Conservation (phyloP, 2,797 vertebrate species). For the Oreochromis mossambicus region DNA sequence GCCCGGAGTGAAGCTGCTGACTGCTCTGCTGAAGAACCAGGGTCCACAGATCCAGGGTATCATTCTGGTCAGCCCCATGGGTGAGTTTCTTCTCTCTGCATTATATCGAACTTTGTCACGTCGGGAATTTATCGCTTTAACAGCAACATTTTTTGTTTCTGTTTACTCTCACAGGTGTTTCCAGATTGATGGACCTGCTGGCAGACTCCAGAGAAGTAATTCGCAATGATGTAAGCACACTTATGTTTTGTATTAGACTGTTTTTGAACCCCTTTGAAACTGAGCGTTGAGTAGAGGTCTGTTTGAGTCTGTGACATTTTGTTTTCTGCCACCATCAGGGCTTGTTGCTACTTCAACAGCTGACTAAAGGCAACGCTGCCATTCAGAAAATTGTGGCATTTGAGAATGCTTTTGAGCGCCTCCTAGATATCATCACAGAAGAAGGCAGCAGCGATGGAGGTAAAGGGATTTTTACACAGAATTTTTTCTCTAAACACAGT, state of each 20-base stretch:
- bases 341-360: conserved; percentile 89
- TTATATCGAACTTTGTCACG: background rate
- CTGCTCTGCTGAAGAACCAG: conserved; percentile 90
- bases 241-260: background rate
- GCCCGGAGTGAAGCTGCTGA: conserved; percentile 94
- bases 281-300: background rate
- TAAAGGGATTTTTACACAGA: conserved; percentile 42
- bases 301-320: background rate
- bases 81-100: conserved; percentile 69
- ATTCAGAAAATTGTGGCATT: conserved; percentile 99
- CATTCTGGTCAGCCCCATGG: conserved; percentile 96
- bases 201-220: conserved; percentile 98
- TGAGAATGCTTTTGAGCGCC: conserved; percentile 96
- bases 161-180: conserved; percentile 81
- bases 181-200: conserved; percentile 93
- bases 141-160: background rate
- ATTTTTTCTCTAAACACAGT: background rate
- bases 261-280: background rate
- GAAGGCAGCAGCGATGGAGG: conserved; percentile 98
- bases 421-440: conserved; percentile 94
- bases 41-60: conserved; percentile 90
- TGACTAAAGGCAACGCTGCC: conserved; percentile 95
- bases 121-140: background rate
- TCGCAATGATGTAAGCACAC: conserved; percentile 90
- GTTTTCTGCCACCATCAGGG: conserved; percentile 74